Base-by-base conservation (phyloP, 2,797 vertebrate genomes). In the Spheniscus humboldti region DNA sequence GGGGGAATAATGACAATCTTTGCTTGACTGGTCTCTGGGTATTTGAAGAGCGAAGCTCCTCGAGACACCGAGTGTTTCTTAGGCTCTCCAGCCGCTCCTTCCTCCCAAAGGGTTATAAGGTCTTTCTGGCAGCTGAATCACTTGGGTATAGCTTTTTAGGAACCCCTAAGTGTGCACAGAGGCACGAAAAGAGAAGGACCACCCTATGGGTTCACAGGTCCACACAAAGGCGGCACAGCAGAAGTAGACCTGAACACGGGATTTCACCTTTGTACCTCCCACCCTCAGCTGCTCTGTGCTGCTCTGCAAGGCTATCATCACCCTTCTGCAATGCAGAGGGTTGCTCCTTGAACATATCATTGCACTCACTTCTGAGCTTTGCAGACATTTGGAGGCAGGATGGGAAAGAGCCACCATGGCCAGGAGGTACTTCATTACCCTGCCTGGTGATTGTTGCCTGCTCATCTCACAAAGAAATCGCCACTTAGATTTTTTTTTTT, bases 171-270 rank as follows among this genome's bases (percentile, higher is more conserved):
- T 43, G 57, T 10, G 13, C 37, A 53, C 27, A 72, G 19, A 88
- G 47, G 30, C 43, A 11, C 18, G 30, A 72, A 72, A 86, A 76
- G 25, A 60, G 27, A 74, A 67, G 41, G 23, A 19, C 22, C 31
- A 35, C 37, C 8, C 35, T 52, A 20, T 0, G 4, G 12, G 11
- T 57, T 74, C 48, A 59, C 18, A 39, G 2, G 2, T 30, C 52
- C 77, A 74, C 37, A 81, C 27, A 50, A 62, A 85, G 39, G 16
- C 12, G 30, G 35, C 55, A 71, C 6, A 48, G 43, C 22, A 82
- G 16, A 74, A 78, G 6, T 3, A 71, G 8, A 78, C 9, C 16
- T 15, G 33, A 66, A 43, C 0, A 0, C 10, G 6, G 11, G 30
- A 35, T 73, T 77, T 77, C 66, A 56, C 18, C 27, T 72, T 31